Evolutionary conservation across 2,888 invertebrate species (phyloP), one percentile per base, ranked within the genome.

Genomic region (Drosophila borealis): DNA sequence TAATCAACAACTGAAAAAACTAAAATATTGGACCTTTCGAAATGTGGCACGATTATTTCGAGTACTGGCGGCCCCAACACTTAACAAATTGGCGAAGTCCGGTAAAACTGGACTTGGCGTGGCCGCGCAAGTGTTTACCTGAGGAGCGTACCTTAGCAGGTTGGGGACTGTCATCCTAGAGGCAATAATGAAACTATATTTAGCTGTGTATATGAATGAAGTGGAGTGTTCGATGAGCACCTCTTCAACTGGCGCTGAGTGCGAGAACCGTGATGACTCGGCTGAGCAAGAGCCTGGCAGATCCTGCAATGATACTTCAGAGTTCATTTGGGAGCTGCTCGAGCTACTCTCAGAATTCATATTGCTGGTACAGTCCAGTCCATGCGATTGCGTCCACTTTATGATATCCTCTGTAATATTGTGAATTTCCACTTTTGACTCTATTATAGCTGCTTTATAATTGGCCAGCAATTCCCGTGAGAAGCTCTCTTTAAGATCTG

Each of bases 81-180:
- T 25, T 55, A 17, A 55, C 45, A 25, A 55, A 45, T 17, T 55
- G 55, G 3, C 45, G 55, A 17, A 55, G 36, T 25, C 55, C 55
- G 17, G 45, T 17, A 4, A 45, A 36, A 9, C 45, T 10, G 1
- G 25, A 25, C 10, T 37, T 55, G 25, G 17, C 11, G 0, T 25
- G 9, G 1, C 9, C 2, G 3, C 45, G 55, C 13, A 13, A 1
- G 2, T 17, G 36, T 13, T 45, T 36, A 9, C 5, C 55, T 5
- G 37, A 21, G 19, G 42, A 21, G 14, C 4, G 10, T 17, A 0
- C 10, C 41, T 39, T 41, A 3, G 8, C 0, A 17, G 17, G 9
- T 0, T 11, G 19, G 14, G 17, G 2, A 3, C 17, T 9, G 2
- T 8, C 29, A 25, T 0, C 6, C 51, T 51, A 0, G 2, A 3